Evolutionary conservation across 2,888 invertebrate genomes (phyloP), one percentile per base, ranked within the genome.

Genomic region (Drosophila mimetica): DNA sequence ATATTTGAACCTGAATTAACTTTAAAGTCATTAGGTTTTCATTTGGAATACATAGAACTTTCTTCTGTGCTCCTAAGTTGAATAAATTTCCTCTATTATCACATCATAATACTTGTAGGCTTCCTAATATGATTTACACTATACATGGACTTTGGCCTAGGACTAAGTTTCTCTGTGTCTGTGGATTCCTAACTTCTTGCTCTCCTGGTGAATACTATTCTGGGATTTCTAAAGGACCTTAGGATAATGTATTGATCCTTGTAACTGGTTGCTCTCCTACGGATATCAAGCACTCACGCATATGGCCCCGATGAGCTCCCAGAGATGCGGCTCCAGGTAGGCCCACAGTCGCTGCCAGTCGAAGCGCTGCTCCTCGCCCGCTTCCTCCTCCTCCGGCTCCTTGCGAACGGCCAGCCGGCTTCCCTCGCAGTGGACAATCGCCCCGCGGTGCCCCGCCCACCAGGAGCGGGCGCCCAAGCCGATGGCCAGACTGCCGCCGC

Each of bases 311-410:
- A 95, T 86, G 54, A 98, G 93, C 74, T 96, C 94, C 94, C 95
- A 95, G 67, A 96, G 92, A 90, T 97, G 96, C 22, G 96, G 96
- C 87, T 93, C 93, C 2, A 98, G 91, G 89, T 97, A 95, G 13
- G 92, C 89, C 91, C 95, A 94, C 71, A 98, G 94, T 69, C 93
- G 94, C 18, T 91, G 92, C 97, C 97, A 97, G 88, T 97, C 95
- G 92, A 97, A 97, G 71, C 93, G 93, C 0, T 93, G 90, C 75
- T 93, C 93, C 54, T 94, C 93, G n/a, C 8, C 22, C 2, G n/a
- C 4, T 50, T 93, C 58, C 36, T 46, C 58, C 36, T 46, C 47
- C 7, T 14, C 42, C 7, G 8, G 34, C 2, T 69, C 48, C 13
- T 54, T 30, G 0, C 50, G 32, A 16, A 69, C 37, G 1, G 83